Evolutionary conservation across 2,888 invertebrate genomes (phyloP), one percentile per base, ranked within the genome.

Genomic region (Resseliella maxima): DNA sequence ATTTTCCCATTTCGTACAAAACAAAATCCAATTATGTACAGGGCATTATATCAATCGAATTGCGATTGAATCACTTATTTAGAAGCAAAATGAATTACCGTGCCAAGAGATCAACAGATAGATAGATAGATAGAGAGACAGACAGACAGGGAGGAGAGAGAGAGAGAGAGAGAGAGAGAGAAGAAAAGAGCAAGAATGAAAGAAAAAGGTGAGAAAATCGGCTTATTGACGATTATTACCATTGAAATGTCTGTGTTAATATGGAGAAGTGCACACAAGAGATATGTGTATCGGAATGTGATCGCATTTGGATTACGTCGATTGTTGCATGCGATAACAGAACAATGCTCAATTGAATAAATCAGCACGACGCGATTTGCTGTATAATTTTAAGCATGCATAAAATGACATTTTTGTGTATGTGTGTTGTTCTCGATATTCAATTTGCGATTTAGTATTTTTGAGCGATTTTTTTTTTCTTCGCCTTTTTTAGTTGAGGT

Each of bases 21-120:
- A 31, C n/a, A 35, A 72, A 72, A 72, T 72, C 72, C 72, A 72
- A 72, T 72, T 72, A 72, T 35, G 72, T 72, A 50, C 46, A n/a
- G n/a, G 72, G 72, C 35, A 72, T 72, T 72, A 72, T 72, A 72
- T 72, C 72, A 72, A 72, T 72, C 72, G 72, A 72, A 72, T 72
- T 31, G 72, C 72, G 72, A 72, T 72, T 72, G 72, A 72, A 72
- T 72, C 72, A 72, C 72, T 31, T 72, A 72, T 72, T 72, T 72
- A 31, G 31, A 5, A 2, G n/a, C 35, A 72, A 31, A 31, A 72
- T 72, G 59, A 59, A n/a, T n/a, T n/a, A n/a, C n/a, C n/a, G n/a
- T n/a, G n/a, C n/a, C n/a, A n/a, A n/a, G n/a, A n/a, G n/a, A n/a
- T n/a, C n/a, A 8, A 12, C 41, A 41, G 41, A 8, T 41, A 12